These are phyloP conservation scores for Balanococcus diminutus DNA, from an alignment of 2,888 invertebrate species.

Conservation along the genomic window DNA sequence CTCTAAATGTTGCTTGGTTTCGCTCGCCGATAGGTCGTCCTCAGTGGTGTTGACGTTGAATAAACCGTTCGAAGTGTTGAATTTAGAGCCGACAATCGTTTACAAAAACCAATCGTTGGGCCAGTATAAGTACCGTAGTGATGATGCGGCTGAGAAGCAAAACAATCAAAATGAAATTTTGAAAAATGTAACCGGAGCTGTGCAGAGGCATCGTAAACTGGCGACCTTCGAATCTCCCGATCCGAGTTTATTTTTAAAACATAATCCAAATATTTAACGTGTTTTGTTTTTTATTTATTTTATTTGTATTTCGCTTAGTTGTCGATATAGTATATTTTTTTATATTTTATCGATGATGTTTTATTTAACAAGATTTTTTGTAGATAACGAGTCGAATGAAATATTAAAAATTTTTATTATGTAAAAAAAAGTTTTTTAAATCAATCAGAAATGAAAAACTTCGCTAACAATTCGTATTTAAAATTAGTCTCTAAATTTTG, in stretches of 20 bases:
- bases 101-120: background rate
- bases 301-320: conserved; percentile 15
- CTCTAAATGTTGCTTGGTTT: background rate
- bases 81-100: conserved; percentile 24
- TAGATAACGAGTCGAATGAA: background rate
- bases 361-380: background rate
- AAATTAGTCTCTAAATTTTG: conserved; percentile 80
- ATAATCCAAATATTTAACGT: conserved; percentile 42
- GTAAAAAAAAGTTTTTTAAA: background rate
- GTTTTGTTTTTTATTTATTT: conserved; percentile 44
- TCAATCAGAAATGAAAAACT: background rate
- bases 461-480: background rate
- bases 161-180: conserved; percentile 31
- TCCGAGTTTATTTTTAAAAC: conserved; percentile 46
- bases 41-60: conserved; percentile 33
- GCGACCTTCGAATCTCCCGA: conserved; percentile 46
- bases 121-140: background rate
- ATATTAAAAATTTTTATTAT: background rate
- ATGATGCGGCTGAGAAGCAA: background rate
- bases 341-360: background rate
- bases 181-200: background rate
- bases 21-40: conserved; percentile 29
- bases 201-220: conserved; percentile 34
- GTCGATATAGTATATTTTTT: conserved; percentile 37
- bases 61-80: conserved; percentile 39